Evolutionary conservation across 2,888 invertebrate species (phyloP).

Genomic region (Andrena praecox): DNA sequence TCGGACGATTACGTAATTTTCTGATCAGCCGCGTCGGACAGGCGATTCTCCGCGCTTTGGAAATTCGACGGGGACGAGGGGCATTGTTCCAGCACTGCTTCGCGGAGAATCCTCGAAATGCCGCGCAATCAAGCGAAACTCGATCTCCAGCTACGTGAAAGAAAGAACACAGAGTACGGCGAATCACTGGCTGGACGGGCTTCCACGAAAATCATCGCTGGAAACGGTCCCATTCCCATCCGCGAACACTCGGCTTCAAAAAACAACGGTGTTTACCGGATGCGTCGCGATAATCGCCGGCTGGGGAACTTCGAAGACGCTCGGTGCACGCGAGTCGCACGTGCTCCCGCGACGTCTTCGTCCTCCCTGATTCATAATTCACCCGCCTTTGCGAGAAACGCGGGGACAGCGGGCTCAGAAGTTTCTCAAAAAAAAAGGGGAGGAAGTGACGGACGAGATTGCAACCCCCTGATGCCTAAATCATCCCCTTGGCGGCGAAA

Average conservation of each 20-base stretch:
- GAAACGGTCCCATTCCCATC: conserved; percentile 1
- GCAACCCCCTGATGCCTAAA: neutral
- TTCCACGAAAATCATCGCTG: conserved; percentile 11
- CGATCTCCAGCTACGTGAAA: neutral
- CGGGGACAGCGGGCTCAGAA: neutral
- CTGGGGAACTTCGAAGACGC: conserved; percentile 3
- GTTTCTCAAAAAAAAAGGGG: neutral
- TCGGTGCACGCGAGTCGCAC: conserved; percentile 50
- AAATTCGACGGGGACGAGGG: neutral
- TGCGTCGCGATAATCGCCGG: conserved; percentile 19
- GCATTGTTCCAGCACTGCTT: neutral
- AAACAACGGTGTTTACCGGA: conserved; percentile 46
- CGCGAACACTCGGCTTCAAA: neutral
- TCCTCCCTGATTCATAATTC: neutral
- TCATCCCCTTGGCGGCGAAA: no score
- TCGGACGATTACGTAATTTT: conserved; percentile 49
- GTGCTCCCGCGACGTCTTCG: conserved; percentile 36
- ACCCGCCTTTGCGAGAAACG: neutral
- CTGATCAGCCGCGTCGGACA: conserved; percentile 5
- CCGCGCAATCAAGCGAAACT: neutral
- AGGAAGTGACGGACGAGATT: neutral
- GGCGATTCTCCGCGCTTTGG: neutral
- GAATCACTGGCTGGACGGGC: conserved; percentile 14
- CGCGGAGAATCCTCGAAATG: neutral
- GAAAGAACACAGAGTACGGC: neutral